These are phyloP conservation scores for Lamprologus tigripictilis DNA, from an alignment of 2,113 vertebrate genomes.

Conservation along the genomic window DNA sequence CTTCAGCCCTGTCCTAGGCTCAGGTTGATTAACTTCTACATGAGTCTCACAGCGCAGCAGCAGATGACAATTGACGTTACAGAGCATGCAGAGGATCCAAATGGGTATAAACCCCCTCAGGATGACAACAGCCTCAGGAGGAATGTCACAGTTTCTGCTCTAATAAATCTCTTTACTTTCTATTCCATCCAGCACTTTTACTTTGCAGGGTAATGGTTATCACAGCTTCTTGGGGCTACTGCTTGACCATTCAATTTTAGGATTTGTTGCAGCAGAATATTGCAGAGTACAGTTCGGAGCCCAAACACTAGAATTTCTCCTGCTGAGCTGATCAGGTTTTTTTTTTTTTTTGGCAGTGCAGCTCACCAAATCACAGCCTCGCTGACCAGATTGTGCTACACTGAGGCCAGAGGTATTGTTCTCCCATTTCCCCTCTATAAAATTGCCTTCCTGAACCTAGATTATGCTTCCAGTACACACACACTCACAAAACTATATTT, in stretches of 20 bases:
- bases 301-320: neutral
- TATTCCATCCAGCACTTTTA: neutral
- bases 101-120: neutral
- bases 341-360: neutral
- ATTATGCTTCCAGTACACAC: neutral
- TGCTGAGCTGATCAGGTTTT: neutral
- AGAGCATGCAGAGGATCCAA: neutral
- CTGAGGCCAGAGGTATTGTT: conserved; percentile 44
- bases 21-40: neutral
- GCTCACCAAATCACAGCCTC: neutral
- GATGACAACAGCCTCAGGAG: neutral
- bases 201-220: neutral
- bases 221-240: neutral
- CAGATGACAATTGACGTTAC: neutral
- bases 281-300: neutral
- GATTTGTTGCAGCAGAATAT: neutral
- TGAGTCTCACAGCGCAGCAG: neutral
- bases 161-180: neutral
- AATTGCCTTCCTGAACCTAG: conserved; percentile 40
- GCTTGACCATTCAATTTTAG: neutral
- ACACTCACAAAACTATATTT: neutral
- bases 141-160: neutral
- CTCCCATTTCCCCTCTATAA: conserved; percentile 26
- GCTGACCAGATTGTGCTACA: neutral
- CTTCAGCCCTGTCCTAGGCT: neutral